Percentiles rank a stretch among this genome's conserved stretches.
Evolutionary conservation across 2,797 vertebrate species (phyloP).

Genomic region (Acropternis orthonyx): DNA sequence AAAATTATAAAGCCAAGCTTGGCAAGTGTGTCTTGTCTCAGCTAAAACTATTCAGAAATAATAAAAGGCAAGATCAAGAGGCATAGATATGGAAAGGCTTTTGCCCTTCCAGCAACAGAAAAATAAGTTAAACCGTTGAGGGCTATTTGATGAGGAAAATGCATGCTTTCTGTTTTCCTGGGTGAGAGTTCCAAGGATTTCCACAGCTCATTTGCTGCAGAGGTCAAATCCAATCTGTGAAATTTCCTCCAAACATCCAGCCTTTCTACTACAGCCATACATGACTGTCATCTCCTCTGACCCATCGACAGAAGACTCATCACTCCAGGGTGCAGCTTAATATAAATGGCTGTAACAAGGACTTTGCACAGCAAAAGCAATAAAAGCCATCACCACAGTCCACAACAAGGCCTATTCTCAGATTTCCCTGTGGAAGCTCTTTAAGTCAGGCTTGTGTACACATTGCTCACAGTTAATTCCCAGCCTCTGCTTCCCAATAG

Average conservation of each 20-base stretch:
- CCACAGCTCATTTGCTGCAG: slow-evolving; percentile 22
- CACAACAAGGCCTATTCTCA: not conserved
- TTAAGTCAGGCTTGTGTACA: not conserved
- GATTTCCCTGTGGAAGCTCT: not conserved
- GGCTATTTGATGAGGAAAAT: not conserved
- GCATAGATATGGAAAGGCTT: not conserved
- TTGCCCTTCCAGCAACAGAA: not conserved
- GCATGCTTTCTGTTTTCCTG: not conserved
- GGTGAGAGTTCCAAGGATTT: slow-evolving; percentile 19
- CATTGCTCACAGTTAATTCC: not conserved
- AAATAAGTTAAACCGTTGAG: not conserved
- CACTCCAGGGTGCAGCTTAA: not conserved
- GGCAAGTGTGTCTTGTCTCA: not conserved
- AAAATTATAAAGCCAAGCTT: not conserved
- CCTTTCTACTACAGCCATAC: not conserved
- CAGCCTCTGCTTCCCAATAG: not conserved
- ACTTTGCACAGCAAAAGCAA: not conserved
- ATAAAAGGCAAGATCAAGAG: not conserved
- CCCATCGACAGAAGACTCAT: not conserved
- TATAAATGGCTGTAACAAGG: not conserved
- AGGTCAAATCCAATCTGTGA: slow-evolving; percentile 6
- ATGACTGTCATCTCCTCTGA: not conserved
- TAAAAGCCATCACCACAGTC: not conserved
- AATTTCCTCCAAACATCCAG: not conserved
- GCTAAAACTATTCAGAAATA: not conserved